These are phyloP conservation scores for Drosophila quadrilineata DNA, from an alignment of 1,140 invertebrate genomes.

Conservation along the genomic window DNA sequence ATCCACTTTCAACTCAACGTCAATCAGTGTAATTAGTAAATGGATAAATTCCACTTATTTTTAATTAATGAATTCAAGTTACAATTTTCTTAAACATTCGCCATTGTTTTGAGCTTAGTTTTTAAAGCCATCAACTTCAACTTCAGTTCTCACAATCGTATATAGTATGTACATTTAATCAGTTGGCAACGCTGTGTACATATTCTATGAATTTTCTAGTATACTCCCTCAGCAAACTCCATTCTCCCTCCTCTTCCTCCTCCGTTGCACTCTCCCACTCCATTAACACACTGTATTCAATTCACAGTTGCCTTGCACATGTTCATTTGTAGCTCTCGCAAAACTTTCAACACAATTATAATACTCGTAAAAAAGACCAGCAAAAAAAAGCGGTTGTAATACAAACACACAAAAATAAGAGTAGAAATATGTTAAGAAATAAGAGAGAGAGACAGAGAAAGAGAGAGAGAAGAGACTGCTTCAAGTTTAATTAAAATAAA, in stretches of 20 bases:
- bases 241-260: background rate
- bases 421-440: constrained; percentile 15
- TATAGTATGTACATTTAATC: constrained; percentile 5
- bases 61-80: too few relatives aligned
- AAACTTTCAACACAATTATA: constrained; percentile 56
- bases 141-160: too few relatives aligned
- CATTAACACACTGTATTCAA: constrained; percentile 23
- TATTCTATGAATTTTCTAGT: constrained; percentile 10
- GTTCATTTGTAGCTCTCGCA: constrained; percentile 44
- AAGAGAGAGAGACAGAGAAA: too few relatives aligned
- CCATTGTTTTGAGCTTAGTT: too few relatives aligned
- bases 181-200: too few relatives aligned
- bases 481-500: constrained; percentile 65
- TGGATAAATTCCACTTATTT: too few relatives aligned
- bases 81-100: too few relatives aligned
- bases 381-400: constrained; percentile 6
- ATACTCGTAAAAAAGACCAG: constrained; percentile 25
- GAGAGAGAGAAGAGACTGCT: constrained; percentile 20
- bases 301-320: constrained; percentile 39
- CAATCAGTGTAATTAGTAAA: too few relatives aligned
- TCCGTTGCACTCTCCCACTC: background rate
- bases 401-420: constrained; percentile 22
- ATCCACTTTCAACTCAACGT: too few relatives aligned
- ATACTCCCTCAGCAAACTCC: background rate
- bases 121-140: too few relatives aligned